phyloP scores from a whole-genome alignment of 2,888 invertebrate species.

The Catocala fraxini region DNA sequence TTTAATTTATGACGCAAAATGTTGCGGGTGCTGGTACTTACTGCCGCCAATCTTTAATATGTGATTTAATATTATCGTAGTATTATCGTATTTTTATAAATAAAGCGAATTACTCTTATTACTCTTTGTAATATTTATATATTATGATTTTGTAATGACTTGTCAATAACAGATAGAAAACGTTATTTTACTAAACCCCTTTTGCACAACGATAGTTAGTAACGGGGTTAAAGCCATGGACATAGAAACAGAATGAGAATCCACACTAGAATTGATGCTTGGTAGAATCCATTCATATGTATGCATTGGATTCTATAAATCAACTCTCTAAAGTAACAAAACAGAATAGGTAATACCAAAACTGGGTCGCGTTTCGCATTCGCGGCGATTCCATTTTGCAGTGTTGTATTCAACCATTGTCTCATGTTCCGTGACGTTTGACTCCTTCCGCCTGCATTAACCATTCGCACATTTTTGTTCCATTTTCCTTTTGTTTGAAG shows the following conservation, averaged over 20 bases:
- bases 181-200: too few relatives aligned
- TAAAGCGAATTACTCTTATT: too few relatives aligned
- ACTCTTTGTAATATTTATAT: too few relatives aligned
- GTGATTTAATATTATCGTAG: too few relatives aligned
- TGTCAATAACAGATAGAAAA: too few relatives aligned
- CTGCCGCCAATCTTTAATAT: too few relatives aligned
- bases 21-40: too few relatives aligned
- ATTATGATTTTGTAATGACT: too few relatives aligned
- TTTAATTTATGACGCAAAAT: not conserved
- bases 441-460: constrained; percentile 63
- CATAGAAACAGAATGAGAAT: too few relatives aligned
- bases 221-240: too few relatives aligned
- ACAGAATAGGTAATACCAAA: constrained; percentile 58
- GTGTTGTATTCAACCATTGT: constrained; percentile 57
- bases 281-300: constrained; percentile 31
- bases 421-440: constrained; percentile 57
- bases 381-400: constrained; percentile 68
- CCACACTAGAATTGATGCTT: constrained; percentile 8
- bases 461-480: constrained; percentile 46
- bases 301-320: constrained; percentile 46
- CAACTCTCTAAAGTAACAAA: constrained; percentile 47
- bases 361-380: constrained; percentile 71
- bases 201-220: too few relatives aligned
- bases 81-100: too few relatives aligned
- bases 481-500: constrained; percentile 43